A percentile compares a stretch with the other conserved stretches of the same genome.
Conservation (phyloP, 2,797 vertebrate genomes). For the Megaceryle alcyon region DNA sequence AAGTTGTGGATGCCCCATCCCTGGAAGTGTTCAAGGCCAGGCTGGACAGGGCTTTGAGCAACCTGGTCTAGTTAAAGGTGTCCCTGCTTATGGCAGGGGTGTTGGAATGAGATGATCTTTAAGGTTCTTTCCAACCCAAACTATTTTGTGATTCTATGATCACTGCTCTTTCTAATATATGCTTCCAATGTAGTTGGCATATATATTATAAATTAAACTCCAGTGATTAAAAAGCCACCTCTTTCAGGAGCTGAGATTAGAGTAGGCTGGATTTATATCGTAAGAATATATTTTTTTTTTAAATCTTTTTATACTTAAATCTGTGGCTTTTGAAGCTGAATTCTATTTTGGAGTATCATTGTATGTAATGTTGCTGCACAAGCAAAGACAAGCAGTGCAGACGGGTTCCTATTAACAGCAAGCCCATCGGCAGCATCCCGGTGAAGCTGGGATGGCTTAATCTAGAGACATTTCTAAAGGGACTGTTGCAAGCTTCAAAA, state of each 20-base stretch:
- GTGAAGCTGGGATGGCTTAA: neutral
- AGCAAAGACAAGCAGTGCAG: neutral
- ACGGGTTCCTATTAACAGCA: neutral
- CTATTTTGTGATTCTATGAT: neutral
- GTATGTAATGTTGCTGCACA: rapidly evolving
- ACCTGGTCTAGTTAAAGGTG: no score
- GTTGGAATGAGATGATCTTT: neutral
- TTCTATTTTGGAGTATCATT: neutral
- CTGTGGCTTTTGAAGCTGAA: neutral
- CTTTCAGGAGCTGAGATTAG: neutral
- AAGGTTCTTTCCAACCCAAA: neutral
- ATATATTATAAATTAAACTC: neutral
- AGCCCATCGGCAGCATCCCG: neutral
- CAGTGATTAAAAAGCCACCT: neutral
- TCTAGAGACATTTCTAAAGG: neutral
- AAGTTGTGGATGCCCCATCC: neutral
- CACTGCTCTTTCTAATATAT: neutral
- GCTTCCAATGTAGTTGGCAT: rapidly evolving
- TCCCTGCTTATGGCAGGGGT: neutral
- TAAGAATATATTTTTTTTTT: neutral
- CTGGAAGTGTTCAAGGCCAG: neutral
- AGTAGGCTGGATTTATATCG: rapidly evolving
- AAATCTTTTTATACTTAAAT: neutral
- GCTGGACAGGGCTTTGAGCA: neutral
- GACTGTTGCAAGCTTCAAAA: neutral